Evolutionary conservation across 2,888 invertebrate species (phyloP).

Genomic region (Zaprionus lineosus): DNA sequence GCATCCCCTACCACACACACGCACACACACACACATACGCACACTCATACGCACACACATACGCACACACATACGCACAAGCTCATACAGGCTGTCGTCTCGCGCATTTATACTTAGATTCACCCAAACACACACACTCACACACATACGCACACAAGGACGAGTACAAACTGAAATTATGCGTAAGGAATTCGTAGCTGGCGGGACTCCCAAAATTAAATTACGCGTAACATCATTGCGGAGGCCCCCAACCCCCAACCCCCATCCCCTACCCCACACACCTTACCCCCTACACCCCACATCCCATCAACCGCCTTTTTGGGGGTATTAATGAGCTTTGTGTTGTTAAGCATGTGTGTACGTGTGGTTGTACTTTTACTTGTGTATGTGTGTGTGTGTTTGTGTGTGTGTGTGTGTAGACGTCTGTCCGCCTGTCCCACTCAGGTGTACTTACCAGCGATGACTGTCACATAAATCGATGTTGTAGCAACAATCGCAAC

Average conservation of each 20-base stretch:
- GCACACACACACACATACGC: neutral
- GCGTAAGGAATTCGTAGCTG: slow-evolving; percentile 60
- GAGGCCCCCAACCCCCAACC: too few relatives aligned
- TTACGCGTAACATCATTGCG: slow-evolving; percentile 76
- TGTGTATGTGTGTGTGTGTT: neutral
- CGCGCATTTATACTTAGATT: slow-evolving; percentile 13
- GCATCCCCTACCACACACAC: slow-evolving; percentile 29
- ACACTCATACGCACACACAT: slow-evolving; percentile 11
- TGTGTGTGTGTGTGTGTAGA: neutral
- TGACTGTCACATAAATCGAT: slow-evolving; percentile 30
- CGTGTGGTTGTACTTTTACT: slow-evolving; percentile 36
- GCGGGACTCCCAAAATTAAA: slow-evolving; percentile 66
- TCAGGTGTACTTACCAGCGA: slow-evolving; percentile 35
- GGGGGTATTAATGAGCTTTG: slow-evolving; percentile 73
- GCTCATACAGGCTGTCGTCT: slow-evolving; percentile 2
- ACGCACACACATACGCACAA: slow-evolving; percentile 5
- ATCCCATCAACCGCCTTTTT: too few relatives aligned
- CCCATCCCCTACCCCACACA: too few relatives aligned
- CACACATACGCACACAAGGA: slow-evolving; percentile 18
- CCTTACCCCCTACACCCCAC: too few relatives aligned
- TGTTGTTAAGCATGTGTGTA: slow-evolving; percentile 47
- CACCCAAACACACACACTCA: slow-evolving; percentile 3
- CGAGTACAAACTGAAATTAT: slow-evolving; percentile 55
- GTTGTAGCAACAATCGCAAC: slow-evolving; percentile 9
- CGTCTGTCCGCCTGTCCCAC: too few relatives aligned